phyloP scores from a whole-genome alignment of 2,113 vertebrate genomes.

The Miniopterus natalensis region DNA sequence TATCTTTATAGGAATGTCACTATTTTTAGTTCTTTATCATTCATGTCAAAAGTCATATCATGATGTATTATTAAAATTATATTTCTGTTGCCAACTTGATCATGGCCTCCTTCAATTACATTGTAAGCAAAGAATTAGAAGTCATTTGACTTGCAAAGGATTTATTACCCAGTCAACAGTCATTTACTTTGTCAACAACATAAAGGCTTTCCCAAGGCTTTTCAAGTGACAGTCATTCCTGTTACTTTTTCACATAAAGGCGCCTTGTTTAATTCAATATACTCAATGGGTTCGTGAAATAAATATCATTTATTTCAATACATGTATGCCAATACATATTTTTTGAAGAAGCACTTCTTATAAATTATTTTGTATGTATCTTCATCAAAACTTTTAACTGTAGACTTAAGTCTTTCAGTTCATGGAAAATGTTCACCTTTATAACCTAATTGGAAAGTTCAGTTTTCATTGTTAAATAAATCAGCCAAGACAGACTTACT shows the following conservation, averaged over 20 bases:
- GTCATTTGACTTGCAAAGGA: not conserved
- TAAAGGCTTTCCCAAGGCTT: not conserved
- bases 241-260: not conserved
- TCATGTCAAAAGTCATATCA: not conserved
- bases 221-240: not conserved
- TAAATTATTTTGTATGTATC: not conserved
- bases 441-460: not conserved
- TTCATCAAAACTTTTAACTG: not conserved
- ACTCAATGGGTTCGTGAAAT: not conserved
- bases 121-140: constrained; percentile 28
- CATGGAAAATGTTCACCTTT: not conserved
- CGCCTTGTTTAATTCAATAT: not conserved
- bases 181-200: not conserved
- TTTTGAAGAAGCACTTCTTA: not conserved
- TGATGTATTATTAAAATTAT: constrained; percentile 54
- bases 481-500: not conserved
- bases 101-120: not conserved
- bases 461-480: constrained; percentile 2
- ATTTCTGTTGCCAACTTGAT: constrained; percentile 33
- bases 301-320: constrained; percentile 13
- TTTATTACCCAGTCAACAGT: not conserved
- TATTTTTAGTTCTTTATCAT: constrained; percentile 25
- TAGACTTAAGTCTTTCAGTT: not conserved
- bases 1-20: not conserved
- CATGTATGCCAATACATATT: not conserved